Percentiles rank a stretch among this genome's conserved stretches.
Evolutionary conservation across 1,140 invertebrate species (phyloP).

Genomic region (Aleiodes sp.): DNA sequence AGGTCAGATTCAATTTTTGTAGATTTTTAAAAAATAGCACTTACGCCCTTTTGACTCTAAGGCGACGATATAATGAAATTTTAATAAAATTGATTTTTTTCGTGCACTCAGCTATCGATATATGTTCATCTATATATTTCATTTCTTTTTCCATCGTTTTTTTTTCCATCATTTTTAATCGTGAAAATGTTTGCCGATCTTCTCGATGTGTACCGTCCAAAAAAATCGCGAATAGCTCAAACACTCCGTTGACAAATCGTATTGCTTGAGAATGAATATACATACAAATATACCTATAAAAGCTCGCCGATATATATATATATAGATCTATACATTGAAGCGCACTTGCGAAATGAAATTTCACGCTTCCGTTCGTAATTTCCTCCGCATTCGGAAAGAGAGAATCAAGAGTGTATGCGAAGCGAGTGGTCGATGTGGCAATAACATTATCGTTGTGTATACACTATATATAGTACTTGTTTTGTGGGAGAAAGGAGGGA

Average conservation of each 20-base stretch:
- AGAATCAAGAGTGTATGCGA: neutral
- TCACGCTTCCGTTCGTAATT: conserved; percentile 52
- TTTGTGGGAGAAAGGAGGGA: too few relatives aligned
- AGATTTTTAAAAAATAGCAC: too few relatives aligned
- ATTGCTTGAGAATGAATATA: neutral
- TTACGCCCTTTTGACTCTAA: too few relatives aligned
- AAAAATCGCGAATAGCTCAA: neutral
- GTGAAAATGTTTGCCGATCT: conserved; percentile 4
- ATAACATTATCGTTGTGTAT: neutral
- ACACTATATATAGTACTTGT: too few relatives aligned
- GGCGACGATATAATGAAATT: too few relatives aligned
- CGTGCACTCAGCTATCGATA: neutral
- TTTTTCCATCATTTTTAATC: conserved; percentile 1
- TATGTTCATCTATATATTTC: too few relatives aligned
- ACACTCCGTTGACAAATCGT: neutral
- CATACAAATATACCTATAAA: neutral
- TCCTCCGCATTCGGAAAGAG: conserved; percentile 41
- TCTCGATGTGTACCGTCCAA: neutral
- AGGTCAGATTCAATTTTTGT: too few relatives aligned
- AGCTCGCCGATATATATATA: neutral
- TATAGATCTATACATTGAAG: conserved; percentile 8
- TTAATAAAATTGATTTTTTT: too few relatives aligned
- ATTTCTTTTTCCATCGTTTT: neutral
- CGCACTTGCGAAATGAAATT: conserved; percentile 47
- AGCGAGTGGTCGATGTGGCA: neutral